Evolutionary conservation across 1,140 invertebrate genomes (phyloP).

Genomic region (Homarus americanus): DNA sequence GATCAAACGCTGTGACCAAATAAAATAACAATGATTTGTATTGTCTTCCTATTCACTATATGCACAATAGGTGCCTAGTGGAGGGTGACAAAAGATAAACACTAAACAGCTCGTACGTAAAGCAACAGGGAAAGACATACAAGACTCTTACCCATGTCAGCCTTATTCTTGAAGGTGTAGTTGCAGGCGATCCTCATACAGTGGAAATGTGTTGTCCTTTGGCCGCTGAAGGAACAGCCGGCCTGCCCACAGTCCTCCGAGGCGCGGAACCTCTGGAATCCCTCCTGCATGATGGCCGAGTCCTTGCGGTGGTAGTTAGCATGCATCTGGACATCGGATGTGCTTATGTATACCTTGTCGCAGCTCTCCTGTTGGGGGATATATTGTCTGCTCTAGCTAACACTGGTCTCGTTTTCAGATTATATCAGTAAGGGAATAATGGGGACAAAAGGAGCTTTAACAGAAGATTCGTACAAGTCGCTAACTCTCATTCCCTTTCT

Average conservation of each 20-base stretch:
- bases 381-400: neutral
- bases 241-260: slow-evolving; percentile 93
- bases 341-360: slow-evolving; percentile 98
- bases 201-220: slow-evolving; percentile 98
- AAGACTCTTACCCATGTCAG: slow-evolving; percentile 97
- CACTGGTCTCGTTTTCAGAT: neutral
- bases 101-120: too few relatives aligned
- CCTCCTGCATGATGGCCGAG: slow-evolving; percentile 97
- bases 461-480: too few relatives aligned
- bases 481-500: too few relatives aligned
- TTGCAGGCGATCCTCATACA: slow-evolving; percentile 93
- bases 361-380: slow-evolving; percentile 85
- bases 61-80: too few relatives aligned
- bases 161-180: slow-evolving; percentile 99
- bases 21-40: too few relatives aligned
- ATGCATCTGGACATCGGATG: slow-evolving; percentile 99
- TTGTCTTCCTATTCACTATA: too few relatives aligned
- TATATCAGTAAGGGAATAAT: too few relatives aligned
- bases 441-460: too few relatives aligned
- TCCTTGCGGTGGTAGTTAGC: slow-evolving; percentile 99
- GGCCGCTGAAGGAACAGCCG: slow-evolving; percentile 95
- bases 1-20: too few relatives aligned
- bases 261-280: slow-evolving; percentile 93
- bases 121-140: too few relatives aligned
- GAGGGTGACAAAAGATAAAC: too few relatives aligned